Percentiles rank a stretch among this genome's conserved stretches.
These are phyloP conservation scores for Macaria liturata DNA, from an alignment of 2,888 invertebrate genomes.

Conservation along the genomic window DNA sequence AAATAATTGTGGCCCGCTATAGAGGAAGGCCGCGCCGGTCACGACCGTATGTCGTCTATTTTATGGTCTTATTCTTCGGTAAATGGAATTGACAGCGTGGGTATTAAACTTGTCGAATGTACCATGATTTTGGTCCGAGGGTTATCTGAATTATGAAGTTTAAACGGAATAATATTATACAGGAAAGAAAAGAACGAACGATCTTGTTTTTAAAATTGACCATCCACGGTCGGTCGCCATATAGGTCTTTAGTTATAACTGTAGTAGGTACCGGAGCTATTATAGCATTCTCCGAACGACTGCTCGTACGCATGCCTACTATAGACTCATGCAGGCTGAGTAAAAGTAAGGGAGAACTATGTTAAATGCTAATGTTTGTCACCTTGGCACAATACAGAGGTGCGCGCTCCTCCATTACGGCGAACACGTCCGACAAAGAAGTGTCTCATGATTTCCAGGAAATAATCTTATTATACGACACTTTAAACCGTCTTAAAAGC, in stretches of 20 bases:
- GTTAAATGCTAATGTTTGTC: conserved; percentile 24
- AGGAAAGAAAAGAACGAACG: background rate
- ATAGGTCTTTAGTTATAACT: background rate
- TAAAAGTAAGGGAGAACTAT: conserved; percentile 18
- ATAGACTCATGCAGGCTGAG: conserved; percentile 10
- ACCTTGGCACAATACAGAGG: conserved; percentile 26
- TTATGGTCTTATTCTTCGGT: conserved; percentile 49
- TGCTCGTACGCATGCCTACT: conserved; percentile 3
- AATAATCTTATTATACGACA: conserved; percentile 73
- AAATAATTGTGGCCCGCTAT: conserved; percentile 63
- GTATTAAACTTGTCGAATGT: conserved; percentile 29
- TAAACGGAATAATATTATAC: conserved; percentile 1
- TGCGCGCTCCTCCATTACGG: conserved; percentile 26
- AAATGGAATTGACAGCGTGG: conserved; percentile 41
- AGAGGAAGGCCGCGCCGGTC: conserved; percentile 63
- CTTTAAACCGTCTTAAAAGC: conserved; percentile 77
- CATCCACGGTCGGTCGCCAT: conserved; percentile 1
- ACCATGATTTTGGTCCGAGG: conserved; percentile 26
- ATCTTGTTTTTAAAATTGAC: conserved; percentile 2
- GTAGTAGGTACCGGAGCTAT: conserved; percentile 3
- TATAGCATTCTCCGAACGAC: conserved; percentile 14
- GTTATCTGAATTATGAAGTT: conserved; percentile 23
- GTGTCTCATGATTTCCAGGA: conserved; percentile 74
- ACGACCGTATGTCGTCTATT: conserved; percentile 59
- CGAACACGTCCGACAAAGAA: conserved; percentile 42